These are phyloP conservation scores for Bubalus kerabau DNA, from an alignment of 2,113 vertebrate species.

Conservation along the genomic window DNA sequence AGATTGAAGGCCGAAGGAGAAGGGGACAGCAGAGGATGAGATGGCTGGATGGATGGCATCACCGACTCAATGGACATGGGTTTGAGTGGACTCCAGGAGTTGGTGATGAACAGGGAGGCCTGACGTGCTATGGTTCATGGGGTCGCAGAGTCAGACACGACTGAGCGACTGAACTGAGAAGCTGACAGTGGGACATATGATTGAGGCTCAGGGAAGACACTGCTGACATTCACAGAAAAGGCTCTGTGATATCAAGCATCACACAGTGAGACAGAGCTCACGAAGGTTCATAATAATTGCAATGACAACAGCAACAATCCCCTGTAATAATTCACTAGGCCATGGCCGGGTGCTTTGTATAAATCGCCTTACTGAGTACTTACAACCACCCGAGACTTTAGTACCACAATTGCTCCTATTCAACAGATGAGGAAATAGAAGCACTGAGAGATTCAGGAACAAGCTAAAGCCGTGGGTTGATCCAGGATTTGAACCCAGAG, in stretches of 20 bases:
- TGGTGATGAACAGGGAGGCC: background rate
- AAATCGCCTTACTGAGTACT: background rate
- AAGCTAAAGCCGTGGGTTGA: background rate
- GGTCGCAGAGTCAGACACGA: background rate
- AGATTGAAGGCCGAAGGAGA: background rate
- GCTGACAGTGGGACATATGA: background rate
- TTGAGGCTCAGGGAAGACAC: background rate
- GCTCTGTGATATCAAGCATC: no score
- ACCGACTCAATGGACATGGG: background rate
- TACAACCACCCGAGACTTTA: background rate
- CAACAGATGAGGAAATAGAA: background rate
- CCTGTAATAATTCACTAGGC: accelerated
- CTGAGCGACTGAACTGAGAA: background rate
- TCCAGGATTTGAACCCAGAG: background rate
- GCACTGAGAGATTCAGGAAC: background rate
- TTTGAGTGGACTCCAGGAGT: background rate
- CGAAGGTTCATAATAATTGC: background rate
- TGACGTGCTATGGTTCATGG: background rate
- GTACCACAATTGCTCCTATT: background rate
- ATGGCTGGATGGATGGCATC: background rate
- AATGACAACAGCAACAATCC: no score
- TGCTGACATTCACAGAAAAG: no score
- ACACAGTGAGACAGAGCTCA: background rate
- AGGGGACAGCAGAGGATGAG: background rate
- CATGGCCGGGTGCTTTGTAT: accelerated